Conservation (phyloP, 2,113 vertebrate species). For the Philantomba maxwellii region DNA sequence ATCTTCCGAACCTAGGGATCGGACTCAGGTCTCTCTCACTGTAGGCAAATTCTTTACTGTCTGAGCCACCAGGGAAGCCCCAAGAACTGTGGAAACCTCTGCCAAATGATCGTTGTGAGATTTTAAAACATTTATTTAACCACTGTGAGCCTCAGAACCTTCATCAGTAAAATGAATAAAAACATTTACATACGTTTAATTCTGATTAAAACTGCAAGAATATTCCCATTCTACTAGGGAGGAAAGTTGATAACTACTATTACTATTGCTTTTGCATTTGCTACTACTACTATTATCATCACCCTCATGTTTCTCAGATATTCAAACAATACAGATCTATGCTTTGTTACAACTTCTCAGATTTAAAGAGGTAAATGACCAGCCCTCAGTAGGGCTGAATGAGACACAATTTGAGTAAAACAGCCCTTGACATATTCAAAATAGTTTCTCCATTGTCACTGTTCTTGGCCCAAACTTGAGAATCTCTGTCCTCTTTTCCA, state of each 20-base stretch:
- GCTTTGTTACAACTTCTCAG: background rate
- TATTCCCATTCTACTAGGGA: background rate
- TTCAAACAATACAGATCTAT: background rate
- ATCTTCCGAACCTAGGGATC: background rate
- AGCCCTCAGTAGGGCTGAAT: background rate
- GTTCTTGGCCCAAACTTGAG: background rate
- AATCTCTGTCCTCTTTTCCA: background rate
- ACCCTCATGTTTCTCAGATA: background rate
- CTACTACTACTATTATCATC: background rate
- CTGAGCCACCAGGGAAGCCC: background rate
- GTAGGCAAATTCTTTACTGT: background rate
- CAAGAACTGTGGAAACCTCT: background rate
- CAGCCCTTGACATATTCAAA: background rate
- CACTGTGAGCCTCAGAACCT: background rate
- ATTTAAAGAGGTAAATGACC: background rate
- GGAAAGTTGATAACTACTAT: background rate
- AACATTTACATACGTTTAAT: background rate
- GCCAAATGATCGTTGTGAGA: background rate
- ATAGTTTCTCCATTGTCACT: background rate
- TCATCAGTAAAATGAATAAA: background rate
- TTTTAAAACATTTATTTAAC: background rate
- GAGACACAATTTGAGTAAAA: background rate
- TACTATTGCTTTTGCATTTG: background rate
- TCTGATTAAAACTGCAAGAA: background rate
- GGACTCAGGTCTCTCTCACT: background rate